Evolutionary conservation across 2,797 vertebrate species (phyloP), one percentile per base, ranked within the genome.

Genomic region (Lepilemur septentrionalis): DNA sequence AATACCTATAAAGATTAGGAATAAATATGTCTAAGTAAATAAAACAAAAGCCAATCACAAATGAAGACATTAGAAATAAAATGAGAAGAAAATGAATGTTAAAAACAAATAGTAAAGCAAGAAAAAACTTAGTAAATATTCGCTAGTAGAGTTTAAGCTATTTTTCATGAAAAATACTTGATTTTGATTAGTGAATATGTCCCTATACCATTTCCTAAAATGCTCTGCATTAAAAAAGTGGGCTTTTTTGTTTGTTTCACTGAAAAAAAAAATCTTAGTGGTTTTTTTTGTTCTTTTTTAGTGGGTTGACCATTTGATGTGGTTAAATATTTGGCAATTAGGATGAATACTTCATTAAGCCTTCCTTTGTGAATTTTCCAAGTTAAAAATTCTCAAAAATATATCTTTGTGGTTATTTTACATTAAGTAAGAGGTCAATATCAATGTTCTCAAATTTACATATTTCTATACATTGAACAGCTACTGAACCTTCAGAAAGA

Each of bases 11-110:
- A 76, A 67, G 35, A 97, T 59, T 15, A 82, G 43, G 52, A 70
- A 88, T 82, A 94, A 97, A 97, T 95, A 79, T 32, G 93, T 93
- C 79, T 94, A 87, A 70, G 61, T 35, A 95, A 82, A 91, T 94
- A 87, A 97, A 79, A 93, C 82, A 95, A 97, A 97, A 97, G 76
- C 85, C 92, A 97, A 55, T 85, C 85, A 97, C 28, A 93, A 96
- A 20, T 63, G 90, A 97, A 97, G 23, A 55, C 57, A 94, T 25
- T 55, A 84, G 41, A 97, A 95, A 95, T n/a, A 20, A 13, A 78
- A 48, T 23, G n/a, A 83, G 23, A 1, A 96, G 82, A 91, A 91
- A 93, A 85, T 41, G n/a, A 43, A 87, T 63, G 80, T 85, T 75
- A 89, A 82, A 96, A 30, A 55, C 14, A 72, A 96, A 52, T 32